Base-by-base conservation (phyloP, 2,888 invertebrate genomes). In the Napeogenes inachia region DNA sequence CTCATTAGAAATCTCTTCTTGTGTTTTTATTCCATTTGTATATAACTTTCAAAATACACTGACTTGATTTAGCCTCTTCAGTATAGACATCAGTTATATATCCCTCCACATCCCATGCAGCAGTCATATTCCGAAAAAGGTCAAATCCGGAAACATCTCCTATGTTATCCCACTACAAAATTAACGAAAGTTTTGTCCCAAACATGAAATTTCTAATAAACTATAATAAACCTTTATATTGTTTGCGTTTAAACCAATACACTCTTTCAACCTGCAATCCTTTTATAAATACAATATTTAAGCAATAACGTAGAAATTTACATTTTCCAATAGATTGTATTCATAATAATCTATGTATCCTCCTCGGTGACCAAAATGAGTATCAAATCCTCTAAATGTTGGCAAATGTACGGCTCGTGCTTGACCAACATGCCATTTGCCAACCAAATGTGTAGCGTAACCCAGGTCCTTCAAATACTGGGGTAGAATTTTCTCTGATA, bases 321-420 rank as follows among this genome's bases (percentile, higher is more conserved):
- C 89, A 63, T 61, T 67, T 75, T 89, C 89, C 66, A 84, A 78
- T 6, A 76, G 64, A 4, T 73, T 75, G 64, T 89, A 87, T 72
- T 94, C 93, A 75, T 93, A 96, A 76, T 98, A 98, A 77, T 96
- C 95, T 62, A 96, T 93, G 69, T 92, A 94, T 2, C 96, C 97
- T 64, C 94, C 94, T 91, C 95, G 95, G 77, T 96, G 97, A 2
- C 98, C 98, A 76, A 93, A 95, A 79, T 97, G 96, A 38, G 93
- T 92, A 73, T 96, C 94, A 76, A 96, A 98, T 4, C 97, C 97
- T 45, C 96, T 91, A 65, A 86, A 84, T 0, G 92, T 92, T 1
- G 97, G 97, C 5, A 95, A 93, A 75, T 93, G 93, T 66, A 90
- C 84, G 57, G 73, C 71, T 3, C 87, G 89, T 2, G 87, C 80